Evolutionary conservation across 2,888 invertebrate species (phyloP).

Genomic region (Dryobota labecula): DNA sequence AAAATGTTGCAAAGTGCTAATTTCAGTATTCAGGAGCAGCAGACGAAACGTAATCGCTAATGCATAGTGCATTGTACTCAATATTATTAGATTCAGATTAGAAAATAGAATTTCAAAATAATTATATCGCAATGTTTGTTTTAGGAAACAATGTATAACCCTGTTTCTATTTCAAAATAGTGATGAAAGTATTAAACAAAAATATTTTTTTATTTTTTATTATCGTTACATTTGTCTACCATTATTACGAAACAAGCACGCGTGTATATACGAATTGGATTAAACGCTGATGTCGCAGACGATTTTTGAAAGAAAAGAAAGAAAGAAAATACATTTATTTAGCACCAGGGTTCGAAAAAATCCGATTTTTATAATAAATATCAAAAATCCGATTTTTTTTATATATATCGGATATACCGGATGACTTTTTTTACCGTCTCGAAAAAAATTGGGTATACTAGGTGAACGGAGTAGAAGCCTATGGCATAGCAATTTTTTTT

Average conservation of each 20-base stretch:
- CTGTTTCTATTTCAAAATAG: not conserved
- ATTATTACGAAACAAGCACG: not conserved
- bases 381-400: too few species aligned
- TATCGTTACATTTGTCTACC: too few species aligned
- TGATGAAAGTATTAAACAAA: not conserved
- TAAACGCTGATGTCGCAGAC: not conserved
- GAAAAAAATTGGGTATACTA: too few species aligned
- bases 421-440: too few species aligned
- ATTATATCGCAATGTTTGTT: not conserved
- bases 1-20: slow-evolving; percentile 24
- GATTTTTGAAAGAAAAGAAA: too few species aligned
- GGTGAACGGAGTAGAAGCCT: too few species aligned
- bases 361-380: too few species aligned
- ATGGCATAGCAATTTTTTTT: too few species aligned
- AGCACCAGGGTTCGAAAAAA: too few species aligned
- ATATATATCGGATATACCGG: too few species aligned
- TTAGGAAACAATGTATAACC: not conserved
- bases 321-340: too few species aligned
- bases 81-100: too few species aligned
- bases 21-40: slow-evolving; percentile 28
- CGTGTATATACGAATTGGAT: not conserved
- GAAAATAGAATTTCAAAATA: slow-evolving; percentile 4
- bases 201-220: not conserved
- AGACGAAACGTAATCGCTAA: slow-evolving; percentile 48
- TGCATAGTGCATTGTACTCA: slow-evolving; percentile 6